phyloP scores from a whole-genome alignment of 2,113 vertebrate genomes.

The Datnioides undecimradiatus region DNA sequence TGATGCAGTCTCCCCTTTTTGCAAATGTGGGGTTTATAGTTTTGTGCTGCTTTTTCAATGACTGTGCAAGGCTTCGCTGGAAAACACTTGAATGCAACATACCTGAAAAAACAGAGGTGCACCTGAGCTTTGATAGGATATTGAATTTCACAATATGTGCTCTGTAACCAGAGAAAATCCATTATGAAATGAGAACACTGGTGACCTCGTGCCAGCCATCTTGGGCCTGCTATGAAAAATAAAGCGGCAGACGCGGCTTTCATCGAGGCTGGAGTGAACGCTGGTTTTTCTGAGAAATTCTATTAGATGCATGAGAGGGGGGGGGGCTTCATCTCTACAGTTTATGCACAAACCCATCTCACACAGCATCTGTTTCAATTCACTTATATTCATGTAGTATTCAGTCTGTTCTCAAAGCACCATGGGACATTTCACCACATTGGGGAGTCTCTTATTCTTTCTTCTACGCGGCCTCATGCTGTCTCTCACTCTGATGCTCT shows the following conservation, averaged over 20 bases:
- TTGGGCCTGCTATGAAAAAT: conserved; percentile 29
- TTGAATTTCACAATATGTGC: conserved; percentile 48
- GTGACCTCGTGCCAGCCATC: conserved; percentile 22
- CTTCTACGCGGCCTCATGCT: background rate
- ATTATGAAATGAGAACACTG: conserved; percentile 47
- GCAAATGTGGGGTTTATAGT: conserved; percentile 5
- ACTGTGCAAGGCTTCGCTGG: background rate
- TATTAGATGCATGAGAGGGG: conserved; percentile 12
- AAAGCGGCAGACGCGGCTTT: conserved; percentile 25
- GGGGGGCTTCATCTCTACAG: background rate
- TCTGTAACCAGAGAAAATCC: conserved; percentile 28
- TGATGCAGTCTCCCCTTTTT: background rate
- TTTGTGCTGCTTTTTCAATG: background rate
- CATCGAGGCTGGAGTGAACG: conserved; percentile 11
- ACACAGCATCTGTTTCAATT: conserved; percentile 15
- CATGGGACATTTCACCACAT: conserved; percentile 28
- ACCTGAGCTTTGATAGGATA: conserved; percentile 29
- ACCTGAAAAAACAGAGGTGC: conserved; percentile 7
- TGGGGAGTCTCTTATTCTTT: conserved; percentile 21
- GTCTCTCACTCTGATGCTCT: conserved; percentile 31
- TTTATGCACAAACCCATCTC: background rate
- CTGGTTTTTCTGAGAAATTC: conserved; percentile 1
- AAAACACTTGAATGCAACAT: conserved; percentile 27
- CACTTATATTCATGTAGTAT: background rate
- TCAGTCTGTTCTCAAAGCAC: conserved; percentile 28